These are phyloP conservation scores for Syngnathus rostellatus DNA, from an alignment of 2,797 vertebrate species.

Conservation along the genomic window DNA sequence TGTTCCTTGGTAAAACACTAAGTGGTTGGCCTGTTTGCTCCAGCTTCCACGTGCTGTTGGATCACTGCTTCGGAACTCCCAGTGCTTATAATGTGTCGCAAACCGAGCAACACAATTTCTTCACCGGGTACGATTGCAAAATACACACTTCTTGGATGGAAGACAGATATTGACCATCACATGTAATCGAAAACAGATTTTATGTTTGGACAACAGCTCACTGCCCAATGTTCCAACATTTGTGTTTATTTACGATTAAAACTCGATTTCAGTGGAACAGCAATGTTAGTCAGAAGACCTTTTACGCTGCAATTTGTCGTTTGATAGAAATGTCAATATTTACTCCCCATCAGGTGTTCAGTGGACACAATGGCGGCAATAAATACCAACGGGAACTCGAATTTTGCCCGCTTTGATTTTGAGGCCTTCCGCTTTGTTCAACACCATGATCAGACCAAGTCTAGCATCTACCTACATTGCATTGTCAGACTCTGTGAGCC, in stretches of 20 bases:
- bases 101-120: conserved; percentile 58
- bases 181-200: no score
- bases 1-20: conserved; percentile 3
- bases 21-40: conserved; percentile 17
- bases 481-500: conserved; percentile 71
- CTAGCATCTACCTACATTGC: conserved; percentile 72
- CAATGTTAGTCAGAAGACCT: no score
- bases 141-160: not conserved
- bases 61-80: conserved; percentile 73
- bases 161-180: no score
- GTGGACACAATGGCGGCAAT: conserved; percentile 39
- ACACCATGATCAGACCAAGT: conserved; percentile 57
- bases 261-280: no score
- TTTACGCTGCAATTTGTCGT: not conserved
- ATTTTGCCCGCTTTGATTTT: conserved; percentile 60
- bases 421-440: conserved; percentile 73
- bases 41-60: conserved; percentile 70
- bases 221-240: no score
- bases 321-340: not conserved
- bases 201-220: no score
- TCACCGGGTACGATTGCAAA: conserved; percentile 57
- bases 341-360: conserved; percentile 46
- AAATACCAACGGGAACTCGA: conserved; percentile 56
- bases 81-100: conserved; percentile 47
- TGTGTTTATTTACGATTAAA: no score